These are phyloP conservation scores for Gibbula magus DNA, from an alignment of 2,888 invertebrate genomes.

Conservation along the genomic window DNA sequence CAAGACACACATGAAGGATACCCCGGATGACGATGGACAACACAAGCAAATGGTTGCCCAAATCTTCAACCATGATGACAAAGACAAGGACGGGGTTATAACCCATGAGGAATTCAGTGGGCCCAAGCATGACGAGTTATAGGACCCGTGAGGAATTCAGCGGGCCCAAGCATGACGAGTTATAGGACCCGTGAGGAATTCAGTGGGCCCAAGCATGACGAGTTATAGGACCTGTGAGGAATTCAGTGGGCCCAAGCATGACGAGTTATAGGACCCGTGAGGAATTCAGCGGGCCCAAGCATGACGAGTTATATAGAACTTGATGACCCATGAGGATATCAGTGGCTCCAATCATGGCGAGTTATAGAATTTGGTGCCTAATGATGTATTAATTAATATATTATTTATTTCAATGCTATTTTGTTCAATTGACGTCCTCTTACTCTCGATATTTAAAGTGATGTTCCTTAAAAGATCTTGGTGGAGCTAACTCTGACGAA, in stretches of 20 bases:
- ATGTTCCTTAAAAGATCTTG: no score
- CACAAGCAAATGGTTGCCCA: slow-evolving; percentile 95
- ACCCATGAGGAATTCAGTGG: slow-evolving; percentile 96
- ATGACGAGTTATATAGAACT: slow-evolving; percentile 90
- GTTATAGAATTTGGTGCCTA: slow-evolving; percentile 79
- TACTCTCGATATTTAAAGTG: no score
- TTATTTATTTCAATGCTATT: no score
- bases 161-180: slow-evolving; percentile 96
- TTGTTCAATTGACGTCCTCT: no score
- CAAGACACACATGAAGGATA: slow-evolving; percentile 89
- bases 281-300: slow-evolving; percentile 96
- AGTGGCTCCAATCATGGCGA: slow-evolving; percentile 97
- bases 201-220: slow-evolving; percentile 96
- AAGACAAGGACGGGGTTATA: slow-evolving; percentile 95
- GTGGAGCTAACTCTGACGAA: no score
- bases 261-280: slow-evolving; percentile 93
- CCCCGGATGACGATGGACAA: slow-evolving; percentile 64
- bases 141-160: slow-evolving; percentile 88
- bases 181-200: slow-evolving; percentile 94
- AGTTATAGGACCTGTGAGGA: slow-evolving; percentile 85
- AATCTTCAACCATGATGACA: slow-evolving; percentile 97
- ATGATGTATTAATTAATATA: no score
- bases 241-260: no score
- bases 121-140: slow-evolving; percentile 96
- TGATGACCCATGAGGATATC: slow-evolving; percentile 95